These are phyloP conservation scores for Parasteatoda tepidariorum DNA, from an alignment of 1,140 invertebrate species.

Conservation along the genomic window DNA sequence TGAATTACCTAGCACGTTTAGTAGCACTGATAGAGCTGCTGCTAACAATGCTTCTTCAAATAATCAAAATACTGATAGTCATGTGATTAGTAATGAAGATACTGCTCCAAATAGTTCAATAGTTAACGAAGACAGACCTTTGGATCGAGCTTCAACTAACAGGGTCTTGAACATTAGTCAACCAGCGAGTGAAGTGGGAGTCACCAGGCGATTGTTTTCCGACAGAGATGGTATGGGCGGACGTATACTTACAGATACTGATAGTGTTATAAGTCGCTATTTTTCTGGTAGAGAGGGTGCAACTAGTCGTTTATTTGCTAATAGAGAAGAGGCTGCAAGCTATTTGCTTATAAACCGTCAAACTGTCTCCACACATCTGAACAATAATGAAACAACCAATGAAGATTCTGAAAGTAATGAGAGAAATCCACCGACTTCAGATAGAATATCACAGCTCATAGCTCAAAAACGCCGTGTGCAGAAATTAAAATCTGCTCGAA, in stretches of 20 bases:
- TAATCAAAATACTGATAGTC: neutral
- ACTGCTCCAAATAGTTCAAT: neutral
- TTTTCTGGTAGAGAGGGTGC: neutral
- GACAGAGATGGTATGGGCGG: too few relatives aligned
- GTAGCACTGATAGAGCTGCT: neutral
- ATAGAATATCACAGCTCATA: slow-evolving; percentile 66
- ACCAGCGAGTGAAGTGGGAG: too few relatives aligned
- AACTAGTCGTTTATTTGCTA: neutral
- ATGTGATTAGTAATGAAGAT: neutral
- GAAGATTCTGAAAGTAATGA: neutral
- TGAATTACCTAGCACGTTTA: too few relatives aligned
- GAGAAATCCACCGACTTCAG: slow-evolving; percentile 32
- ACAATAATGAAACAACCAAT: neutral
- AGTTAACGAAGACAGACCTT: neutral
- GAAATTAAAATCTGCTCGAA: slow-evolving; percentile 14
- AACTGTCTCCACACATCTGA: neutral
- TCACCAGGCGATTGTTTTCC: too few relatives aligned
- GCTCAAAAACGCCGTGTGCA: slow-evolving; percentile 65
- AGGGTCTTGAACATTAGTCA: too few relatives aligned
- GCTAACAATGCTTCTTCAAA: neutral
- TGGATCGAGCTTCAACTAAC: too few relatives aligned
- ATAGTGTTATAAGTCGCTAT: too few relatives aligned
- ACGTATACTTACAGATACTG: too few relatives aligned
- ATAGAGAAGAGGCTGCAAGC: neutral
- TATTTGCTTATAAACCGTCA: neutral